Evolutionary conservation across 64 coral and sea anemone species (phyloP).

Genomic region (Porites lutea): DNA sequence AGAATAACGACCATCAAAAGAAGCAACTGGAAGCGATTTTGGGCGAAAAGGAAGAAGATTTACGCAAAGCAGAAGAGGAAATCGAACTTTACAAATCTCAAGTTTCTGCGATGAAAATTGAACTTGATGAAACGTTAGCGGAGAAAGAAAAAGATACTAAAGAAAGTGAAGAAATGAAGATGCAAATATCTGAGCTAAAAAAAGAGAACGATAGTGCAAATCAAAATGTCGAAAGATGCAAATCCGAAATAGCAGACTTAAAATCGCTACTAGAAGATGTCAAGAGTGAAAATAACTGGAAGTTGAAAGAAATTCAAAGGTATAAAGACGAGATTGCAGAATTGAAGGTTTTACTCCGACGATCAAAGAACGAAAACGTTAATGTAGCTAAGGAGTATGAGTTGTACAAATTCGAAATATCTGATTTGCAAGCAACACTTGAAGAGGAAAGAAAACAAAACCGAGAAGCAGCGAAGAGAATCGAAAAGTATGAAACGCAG

Average conservation of each 20-base stretch:
- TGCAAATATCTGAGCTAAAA: background rate
- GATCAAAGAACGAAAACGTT: background rate
- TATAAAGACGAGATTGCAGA: conserved; percentile 12
- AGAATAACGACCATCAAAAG: background rate
- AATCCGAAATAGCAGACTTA: background rate
- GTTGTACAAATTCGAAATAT: conserved; percentile 27
- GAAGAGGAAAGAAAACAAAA: background rate
- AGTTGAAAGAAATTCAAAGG: background rate
- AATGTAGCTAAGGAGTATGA: conserved; percentile 10
- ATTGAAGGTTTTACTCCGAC: background rate
- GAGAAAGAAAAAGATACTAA: background rate
- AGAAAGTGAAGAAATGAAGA: background rate
- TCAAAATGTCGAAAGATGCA: background rate
- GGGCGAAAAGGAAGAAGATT: conserved; percentile 8
- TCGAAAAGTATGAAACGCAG: background rate
- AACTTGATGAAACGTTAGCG: background rate
- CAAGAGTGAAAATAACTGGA: conserved; percentile 2
- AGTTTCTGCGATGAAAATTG: background rate
- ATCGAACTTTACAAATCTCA: conserved; percentile 4
- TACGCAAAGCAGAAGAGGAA: background rate
- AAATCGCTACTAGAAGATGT: background rate
- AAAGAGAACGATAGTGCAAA: background rate
- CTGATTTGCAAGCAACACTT: conserved; percentile 8
- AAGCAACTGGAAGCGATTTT: background rate
- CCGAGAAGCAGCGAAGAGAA: background rate